Conservation (phyloP, 2,888 invertebrate species). For the Celastrina argiolus region DNA sequence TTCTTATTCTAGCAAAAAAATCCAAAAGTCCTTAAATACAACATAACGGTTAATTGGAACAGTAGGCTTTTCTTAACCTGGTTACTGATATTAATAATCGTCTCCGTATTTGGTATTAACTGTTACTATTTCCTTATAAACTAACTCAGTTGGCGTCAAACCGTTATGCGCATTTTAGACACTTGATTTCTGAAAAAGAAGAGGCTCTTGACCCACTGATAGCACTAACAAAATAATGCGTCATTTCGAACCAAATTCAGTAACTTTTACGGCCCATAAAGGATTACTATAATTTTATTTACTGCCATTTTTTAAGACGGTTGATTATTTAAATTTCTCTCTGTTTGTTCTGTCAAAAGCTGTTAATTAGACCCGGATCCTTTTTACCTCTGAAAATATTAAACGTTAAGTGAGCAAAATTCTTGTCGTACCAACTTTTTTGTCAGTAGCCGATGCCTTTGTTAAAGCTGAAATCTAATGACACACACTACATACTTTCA, state of each 20-base stretch:
- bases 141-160: background rate
- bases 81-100: background rate
- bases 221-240: background rate
- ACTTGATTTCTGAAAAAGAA: background rate
- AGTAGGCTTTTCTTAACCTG: background rate
- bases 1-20: too few species aligned
- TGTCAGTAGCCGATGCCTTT: background rate
- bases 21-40: too few species aligned
- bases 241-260: too few species aligned
- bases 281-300: too few species aligned
- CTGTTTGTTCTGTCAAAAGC: too few species aligned
- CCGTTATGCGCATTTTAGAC: background rate
- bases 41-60: background rate
- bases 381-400: too few species aligned
- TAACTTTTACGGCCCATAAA: too few species aligned
- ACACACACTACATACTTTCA: background rate
- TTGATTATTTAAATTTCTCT: too few species aligned
- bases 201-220: background rate
- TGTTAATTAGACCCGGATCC: too few species aligned
- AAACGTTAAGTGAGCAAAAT: background rate
- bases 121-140: conserved; percentile 10
- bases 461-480: background rate
- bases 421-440: background rate
- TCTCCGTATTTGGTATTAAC: background rate
- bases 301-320: too few species aligned